These are phyloP conservation scores for Pholis gunnellus DNA, from an alignment of 2,113 vertebrate species.

Conservation along the genomic window DNA sequence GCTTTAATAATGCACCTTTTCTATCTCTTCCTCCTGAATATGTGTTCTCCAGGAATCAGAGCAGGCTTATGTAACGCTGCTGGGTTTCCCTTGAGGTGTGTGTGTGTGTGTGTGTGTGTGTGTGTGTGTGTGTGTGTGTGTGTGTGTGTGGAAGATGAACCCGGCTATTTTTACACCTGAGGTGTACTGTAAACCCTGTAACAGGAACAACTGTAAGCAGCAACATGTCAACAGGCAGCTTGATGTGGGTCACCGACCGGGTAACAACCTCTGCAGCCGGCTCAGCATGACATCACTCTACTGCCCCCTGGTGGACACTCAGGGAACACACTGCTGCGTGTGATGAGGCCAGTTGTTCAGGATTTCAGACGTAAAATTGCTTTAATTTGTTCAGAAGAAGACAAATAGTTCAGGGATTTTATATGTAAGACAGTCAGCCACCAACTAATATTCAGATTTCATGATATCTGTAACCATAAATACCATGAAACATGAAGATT, in stretches of 20 bases:
- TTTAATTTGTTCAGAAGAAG: background rate
- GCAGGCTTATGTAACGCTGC: constrained; percentile 63
- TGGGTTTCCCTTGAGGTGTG: constrained; percentile 49
- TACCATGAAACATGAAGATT: background rate
- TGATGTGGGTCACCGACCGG: constrained; percentile 59
- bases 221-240: constrained; percentile 8
- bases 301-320: constrained; percentile 60
- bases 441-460: background rate
- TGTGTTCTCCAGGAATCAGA: constrained; percentile 62
- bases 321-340: background rate
- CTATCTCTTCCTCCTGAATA: constrained; percentile 37
- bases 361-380: background rate
- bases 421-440: background rate
- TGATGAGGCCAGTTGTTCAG: too few species aligned
- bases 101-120: background rate
- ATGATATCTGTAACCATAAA: background rate
- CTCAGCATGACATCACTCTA: background rate
- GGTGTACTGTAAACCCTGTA: constrained; percentile 3
- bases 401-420: too few species aligned
- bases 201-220: background rate
- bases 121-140: background rate
- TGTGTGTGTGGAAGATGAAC: background rate
- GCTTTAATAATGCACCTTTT: constrained; percentile 52
- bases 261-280: background rate
- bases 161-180: constrained; percentile 20